Evolutionary conservation across 2,113 vertebrate species (phyloP).

Genomic region (Noctilio leporinus): DNA sequence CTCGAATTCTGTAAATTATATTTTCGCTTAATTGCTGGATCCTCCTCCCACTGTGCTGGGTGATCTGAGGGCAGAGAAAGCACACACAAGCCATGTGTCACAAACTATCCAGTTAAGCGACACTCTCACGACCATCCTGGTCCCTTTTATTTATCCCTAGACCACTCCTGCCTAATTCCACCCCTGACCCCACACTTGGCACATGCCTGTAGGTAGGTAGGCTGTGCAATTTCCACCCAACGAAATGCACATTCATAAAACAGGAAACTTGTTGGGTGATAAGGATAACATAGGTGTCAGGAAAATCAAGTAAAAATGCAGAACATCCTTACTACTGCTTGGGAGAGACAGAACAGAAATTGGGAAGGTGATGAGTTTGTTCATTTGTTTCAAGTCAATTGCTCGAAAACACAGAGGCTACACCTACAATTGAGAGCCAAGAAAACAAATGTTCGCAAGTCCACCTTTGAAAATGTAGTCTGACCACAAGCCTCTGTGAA

Average conservation of each 20-base stretch:
- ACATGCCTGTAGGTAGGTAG: not conserved
- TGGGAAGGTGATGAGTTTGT: not conserved
- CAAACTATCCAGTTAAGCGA: not conserved
- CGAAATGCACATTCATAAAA: not conserved
- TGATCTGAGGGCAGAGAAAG: not conserved
- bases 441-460: not conserved
- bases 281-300: not conserved
- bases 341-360: not conserved
- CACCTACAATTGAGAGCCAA: not conserved
- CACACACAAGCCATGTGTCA: not conserved
- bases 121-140: not conserved
- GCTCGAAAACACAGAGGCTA: not conserved
- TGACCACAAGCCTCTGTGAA: not conserved
- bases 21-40: not conserved
- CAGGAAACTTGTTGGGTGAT: not conserved
- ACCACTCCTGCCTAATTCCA: not conserved
- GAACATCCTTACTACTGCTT: not conserved
- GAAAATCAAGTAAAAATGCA: not conserved
- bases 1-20: rapidly evolving
- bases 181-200: not conserved
- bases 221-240: not conserved
- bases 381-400: not conserved
- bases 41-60: not conserved
- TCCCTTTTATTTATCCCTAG: too few relatives aligned
- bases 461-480: not conserved